Percentiles rank a stretch among this genome's conserved stretches.
Conservation (phyloP, 2,797 vertebrate species). For the Balearica regulorum region DNA sequence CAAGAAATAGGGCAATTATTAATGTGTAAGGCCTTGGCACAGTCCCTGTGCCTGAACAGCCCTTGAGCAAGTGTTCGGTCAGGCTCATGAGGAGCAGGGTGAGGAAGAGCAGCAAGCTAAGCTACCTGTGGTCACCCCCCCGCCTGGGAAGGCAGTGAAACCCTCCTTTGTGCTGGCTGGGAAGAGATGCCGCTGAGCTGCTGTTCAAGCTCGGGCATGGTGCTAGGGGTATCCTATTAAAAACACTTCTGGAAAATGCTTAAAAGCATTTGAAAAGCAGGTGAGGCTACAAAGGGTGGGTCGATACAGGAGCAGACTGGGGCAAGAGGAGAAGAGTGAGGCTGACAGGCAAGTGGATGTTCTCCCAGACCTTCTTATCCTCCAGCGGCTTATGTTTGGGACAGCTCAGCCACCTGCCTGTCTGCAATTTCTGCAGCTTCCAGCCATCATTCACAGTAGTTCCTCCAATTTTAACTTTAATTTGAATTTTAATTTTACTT, state of each 20-base stretch:
- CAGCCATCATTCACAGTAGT: not conserved
- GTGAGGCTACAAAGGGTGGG: not conserved
- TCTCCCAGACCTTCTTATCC: not conserved
- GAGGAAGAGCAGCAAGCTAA: not conserved
- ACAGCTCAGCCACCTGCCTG: not conserved
- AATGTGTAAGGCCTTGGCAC: accelerated
- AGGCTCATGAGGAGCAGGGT: accelerated
- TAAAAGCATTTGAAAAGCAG: not conserved
- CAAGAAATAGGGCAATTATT: not conserved
- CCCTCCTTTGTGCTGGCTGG: not conserved
- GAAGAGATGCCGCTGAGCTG: not conserved
- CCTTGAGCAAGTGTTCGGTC: accelerated
- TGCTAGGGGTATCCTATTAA: not conserved
- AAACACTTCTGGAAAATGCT: not conserved
- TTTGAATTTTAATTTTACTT: not conserved
- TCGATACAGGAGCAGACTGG: accelerated
- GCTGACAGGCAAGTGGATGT: not conserved
- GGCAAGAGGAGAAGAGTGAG: not conserved
- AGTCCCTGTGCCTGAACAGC: not conserved
- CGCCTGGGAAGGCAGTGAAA: not conserved
- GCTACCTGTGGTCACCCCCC: not conserved
- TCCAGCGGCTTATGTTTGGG: not conserved
- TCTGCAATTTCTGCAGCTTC: not conserved
- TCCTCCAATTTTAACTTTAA: not conserved
- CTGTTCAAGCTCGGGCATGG: accelerated